These are phyloP conservation scores for Pelecanus crispus DNA, from an alignment of 2,113 vertebrate species.

Conservation along the genomic window DNA sequence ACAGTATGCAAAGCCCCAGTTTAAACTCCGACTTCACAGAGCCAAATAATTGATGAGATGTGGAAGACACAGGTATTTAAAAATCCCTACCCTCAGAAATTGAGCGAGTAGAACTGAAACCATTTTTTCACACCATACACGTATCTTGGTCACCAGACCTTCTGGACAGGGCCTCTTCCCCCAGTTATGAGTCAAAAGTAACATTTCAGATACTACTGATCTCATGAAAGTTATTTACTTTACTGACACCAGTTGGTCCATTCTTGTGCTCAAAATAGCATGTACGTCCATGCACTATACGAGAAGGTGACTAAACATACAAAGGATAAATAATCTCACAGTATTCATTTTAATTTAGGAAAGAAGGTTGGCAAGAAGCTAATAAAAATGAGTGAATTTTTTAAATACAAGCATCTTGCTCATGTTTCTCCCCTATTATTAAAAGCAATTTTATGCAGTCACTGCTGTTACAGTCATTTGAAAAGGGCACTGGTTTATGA, in stretches of 20 bases:
- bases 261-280: not conserved
- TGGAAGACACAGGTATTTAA: not conserved
- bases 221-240: not conserved
- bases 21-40: not conserved
- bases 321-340: not conserved
- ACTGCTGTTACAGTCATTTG: not conserved
- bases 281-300: not conserved
- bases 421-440: not conserved
- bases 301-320: not conserved
- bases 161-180: not conserved
- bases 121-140: not conserved
- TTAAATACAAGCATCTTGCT: not conserved
- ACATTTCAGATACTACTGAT: not conserved
- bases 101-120: not conserved
- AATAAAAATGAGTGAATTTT: not conserved
- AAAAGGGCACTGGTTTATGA: constrained; percentile 46
- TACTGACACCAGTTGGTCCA: not conserved
- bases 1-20: not conserved
- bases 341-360: not conserved
- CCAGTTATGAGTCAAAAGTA: not conserved
- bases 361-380: not conserved
- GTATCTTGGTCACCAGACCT: not conserved
- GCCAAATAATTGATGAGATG: not conserved
- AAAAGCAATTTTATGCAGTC: not conserved
- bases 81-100: not conserved